These are phyloP conservation scores for Cecidostiba fungosa DNA, from an alignment of 2,888 invertebrate species.

Conservation along the genomic window DNA sequence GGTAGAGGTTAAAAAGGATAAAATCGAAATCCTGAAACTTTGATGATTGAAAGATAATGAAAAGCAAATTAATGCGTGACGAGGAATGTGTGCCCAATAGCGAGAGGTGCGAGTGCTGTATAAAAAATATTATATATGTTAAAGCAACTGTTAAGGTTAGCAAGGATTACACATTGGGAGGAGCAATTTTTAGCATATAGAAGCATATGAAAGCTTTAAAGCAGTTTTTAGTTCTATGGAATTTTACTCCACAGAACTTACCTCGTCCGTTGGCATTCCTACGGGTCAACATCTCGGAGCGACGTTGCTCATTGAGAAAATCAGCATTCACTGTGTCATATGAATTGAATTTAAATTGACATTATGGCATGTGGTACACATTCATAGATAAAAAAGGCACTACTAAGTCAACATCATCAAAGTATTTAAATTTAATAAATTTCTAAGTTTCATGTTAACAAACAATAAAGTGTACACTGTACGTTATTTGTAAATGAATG, in stretches of 20 bases:
- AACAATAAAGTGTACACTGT: no score
- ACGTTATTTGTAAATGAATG: no score
- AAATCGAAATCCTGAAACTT: constrained; percentile 5
- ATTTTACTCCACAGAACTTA: constrained; percentile 67
- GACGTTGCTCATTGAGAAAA: constrained; percentile 77
- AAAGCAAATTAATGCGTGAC: constrained; percentile 47
- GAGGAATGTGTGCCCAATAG: constrained; percentile 24
- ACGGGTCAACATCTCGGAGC: constrained; percentile 71
- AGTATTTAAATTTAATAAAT: background rate
- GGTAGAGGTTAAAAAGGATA: constrained; percentile 10
- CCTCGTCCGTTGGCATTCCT: constrained; percentile 71
- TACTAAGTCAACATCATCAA: background rate
- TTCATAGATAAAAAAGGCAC: constrained; percentile 5
- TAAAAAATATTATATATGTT: constrained; percentile 21
- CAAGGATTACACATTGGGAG: constrained; percentile 55
- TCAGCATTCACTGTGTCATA: constrained; percentile 72
- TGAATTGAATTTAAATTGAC: constrained; percentile 65
- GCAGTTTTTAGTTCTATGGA: constrained; percentile 53
- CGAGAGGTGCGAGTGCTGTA: constrained; percentile 62
- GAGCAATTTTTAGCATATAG: constrained; percentile 35
- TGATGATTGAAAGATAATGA: constrained; percentile 27
- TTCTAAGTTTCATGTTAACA: background rate
- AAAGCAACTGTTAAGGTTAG: constrained; percentile 28
- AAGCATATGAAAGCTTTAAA: constrained; percentile 43
- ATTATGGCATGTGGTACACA: constrained; percentile 19